Base-by-base conservation (phyloP, 2,797 vertebrate species). In the Picus viridis region DNA sequence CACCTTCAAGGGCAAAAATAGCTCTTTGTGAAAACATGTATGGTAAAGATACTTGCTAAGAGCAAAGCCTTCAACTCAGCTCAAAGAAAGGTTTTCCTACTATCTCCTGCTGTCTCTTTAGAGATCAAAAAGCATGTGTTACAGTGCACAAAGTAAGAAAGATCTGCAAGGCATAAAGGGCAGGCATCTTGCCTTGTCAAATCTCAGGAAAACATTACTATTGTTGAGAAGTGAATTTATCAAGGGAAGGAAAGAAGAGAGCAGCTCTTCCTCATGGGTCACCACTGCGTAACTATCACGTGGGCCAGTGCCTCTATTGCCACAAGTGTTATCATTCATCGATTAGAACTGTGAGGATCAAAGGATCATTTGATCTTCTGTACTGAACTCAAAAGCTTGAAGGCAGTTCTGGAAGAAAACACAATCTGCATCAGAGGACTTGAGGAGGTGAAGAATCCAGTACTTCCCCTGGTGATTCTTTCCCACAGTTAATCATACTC, bases 401-500 rank as follows among this genome's bases (percentile, higher is more conserved):
- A 63, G 70, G 54, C 4, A 19, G n/a, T 61, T 89, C 57, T 88
- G 64, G 45, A 93, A 51, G 45, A 71, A 94, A 89, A 91, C 15
- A 56, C 6, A 49, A 16, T 59, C 83, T 68, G 39, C 57, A 82
- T 47, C 30, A 89, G 86, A 87, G 58, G 67, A 94, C 54, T 62
- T 1, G 10, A 86, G 63, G 54, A 93, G 68, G 68, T 84, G 32
- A 95, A 94, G 83, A 93, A 94, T 69, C 83, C 61, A 65, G 58
- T 88, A 86, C 23, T 93, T 95, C 82, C 92, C 79, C 70, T 84
- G 34, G 45, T 49, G 45, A 83, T 79, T 84, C 92, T 88, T 92
- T 95, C 94, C 92, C 90, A 95, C 93, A 95, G 85, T 92, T 96
- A 94, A 94, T 93, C 85, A 88, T 68, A 75, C 80, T 89, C 9